phyloP scores from a whole-genome alignment of 2,113 vertebrate species.

The Sisor rabdophorus region DNA sequence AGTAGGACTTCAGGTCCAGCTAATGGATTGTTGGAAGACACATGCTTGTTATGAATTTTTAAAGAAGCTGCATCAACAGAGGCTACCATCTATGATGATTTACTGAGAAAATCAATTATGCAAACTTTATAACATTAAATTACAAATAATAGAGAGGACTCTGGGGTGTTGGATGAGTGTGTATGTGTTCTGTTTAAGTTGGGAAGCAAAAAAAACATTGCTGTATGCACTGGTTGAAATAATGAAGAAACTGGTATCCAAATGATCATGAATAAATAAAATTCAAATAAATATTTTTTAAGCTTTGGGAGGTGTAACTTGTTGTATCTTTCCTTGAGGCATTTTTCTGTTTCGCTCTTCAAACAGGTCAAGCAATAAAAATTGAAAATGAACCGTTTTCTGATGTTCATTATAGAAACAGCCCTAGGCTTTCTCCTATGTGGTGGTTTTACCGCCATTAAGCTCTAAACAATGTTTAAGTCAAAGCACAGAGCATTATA shows the following conservation, averaged over 20 bases:
- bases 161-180: slow-evolving; percentile 58
- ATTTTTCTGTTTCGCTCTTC: slow-evolving; percentile 30
- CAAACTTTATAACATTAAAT: slow-evolving; percentile 99
- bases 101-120: slow-evolving; percentile 99
- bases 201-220: not conserved
- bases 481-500: slow-evolving; percentile 59
- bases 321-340: slow-evolving; percentile 31
- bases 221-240: not conserved
- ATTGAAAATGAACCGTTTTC: slow-evolving; percentile 55
- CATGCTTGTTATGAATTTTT: slow-evolving; percentile 95
- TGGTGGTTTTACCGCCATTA: slow-evolving; percentile 65
- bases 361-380: slow-evolving; percentile 49
- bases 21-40: slow-evolving; percentile 99
- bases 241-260: not conserved
- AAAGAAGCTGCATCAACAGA: slow-evolving; percentile 83
- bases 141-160: slow-evolving; percentile 95
- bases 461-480: slow-evolving; percentile 73
- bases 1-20: slow-evolving; percentile 79
- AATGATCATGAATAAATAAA: not conserved
- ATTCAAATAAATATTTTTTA: not conserved
- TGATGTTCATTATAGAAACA: slow-evolving; percentile 64
- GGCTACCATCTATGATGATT: slow-evolving; percentile 95
- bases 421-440: slow-evolving; percentile 63
- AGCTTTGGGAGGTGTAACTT: slow-evolving; percentile 24
- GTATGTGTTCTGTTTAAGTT: not conserved